Evolutionary conservation across 2,888 invertebrate species (phyloP).

Genomic region (Epinotia demarniana): DNA sequence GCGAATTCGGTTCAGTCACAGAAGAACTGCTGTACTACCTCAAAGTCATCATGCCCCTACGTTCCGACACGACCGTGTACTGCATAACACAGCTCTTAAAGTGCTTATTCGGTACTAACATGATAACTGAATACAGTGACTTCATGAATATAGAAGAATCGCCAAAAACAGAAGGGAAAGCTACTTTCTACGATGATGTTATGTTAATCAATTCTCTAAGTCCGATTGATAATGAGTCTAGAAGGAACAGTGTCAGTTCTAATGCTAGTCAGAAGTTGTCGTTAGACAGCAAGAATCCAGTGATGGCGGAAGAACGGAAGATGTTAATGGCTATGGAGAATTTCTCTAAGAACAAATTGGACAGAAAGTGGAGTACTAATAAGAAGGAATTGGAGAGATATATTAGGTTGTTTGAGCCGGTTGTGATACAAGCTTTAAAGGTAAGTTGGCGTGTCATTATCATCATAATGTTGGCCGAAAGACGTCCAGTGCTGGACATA

Average conservation of each 20-base stretch:
- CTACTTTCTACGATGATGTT: slow-evolving; percentile 67
- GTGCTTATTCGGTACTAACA: slow-evolving; percentile 91
- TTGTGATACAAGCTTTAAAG: slow-evolving; percentile 96
- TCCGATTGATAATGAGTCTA: slow-evolving; percentile 56
- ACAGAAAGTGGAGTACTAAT: slow-evolving; percentile 79
- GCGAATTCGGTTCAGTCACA: slow-evolving; percentile 89
- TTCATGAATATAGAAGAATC: slow-evolving; percentile 69
- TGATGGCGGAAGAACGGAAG: slow-evolving; percentile 70
- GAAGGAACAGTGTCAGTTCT: slow-evolving; percentile 67
- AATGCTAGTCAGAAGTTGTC: slow-evolving; percentile 70
- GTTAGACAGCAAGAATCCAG: slow-evolving; percentile 66
- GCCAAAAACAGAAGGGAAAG: slow-evolving; percentile 43
- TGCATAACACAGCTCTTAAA: slow-evolving; percentile 91
- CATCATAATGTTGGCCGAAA: no score
- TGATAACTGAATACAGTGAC: slow-evolving; percentile 79
- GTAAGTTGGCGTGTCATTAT: slow-evolving; percentile 67
- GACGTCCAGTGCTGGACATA: no score
- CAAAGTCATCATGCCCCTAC: slow-evolving; percentile 88
- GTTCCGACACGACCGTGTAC: slow-evolving; percentile 88
- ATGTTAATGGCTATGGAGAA: slow-evolving; percentile 75
- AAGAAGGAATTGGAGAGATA: slow-evolving; percentile 87
- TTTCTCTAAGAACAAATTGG: slow-evolving; percentile 75
- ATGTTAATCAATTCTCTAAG: slow-evolving; percentile 64
- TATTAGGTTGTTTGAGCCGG: slow-evolving; percentile 96
- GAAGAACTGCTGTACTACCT: slow-evolving; percentile 93